phyloP scores from a whole-genome alignment of 1,140 invertebrate species.

The Vanessa atalanta region DNA sequence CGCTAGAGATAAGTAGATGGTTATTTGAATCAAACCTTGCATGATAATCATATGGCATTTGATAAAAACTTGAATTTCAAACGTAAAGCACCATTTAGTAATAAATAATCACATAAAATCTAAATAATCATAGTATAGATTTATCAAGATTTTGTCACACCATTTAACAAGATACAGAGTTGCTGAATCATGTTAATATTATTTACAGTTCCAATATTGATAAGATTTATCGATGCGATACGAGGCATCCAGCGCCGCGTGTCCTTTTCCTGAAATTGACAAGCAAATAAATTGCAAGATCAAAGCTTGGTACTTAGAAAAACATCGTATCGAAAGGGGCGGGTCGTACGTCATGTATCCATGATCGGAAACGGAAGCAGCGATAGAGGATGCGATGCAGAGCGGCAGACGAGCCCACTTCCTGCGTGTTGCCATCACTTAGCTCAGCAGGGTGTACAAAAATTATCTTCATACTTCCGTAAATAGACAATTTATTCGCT shows the following conservation, averaged over 20 bases:
- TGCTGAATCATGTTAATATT: slow-evolving; percentile 48
- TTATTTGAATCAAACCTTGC: too few species aligned
- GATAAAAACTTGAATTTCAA: too few species aligned
- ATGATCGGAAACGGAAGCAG: slow-evolving; percentile 72
- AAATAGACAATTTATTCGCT: slow-evolving; percentile 16
- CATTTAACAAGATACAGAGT: slow-evolving; percentile 29
- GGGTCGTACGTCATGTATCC: slow-evolving; percentile 53
- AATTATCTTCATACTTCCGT: slow-evolving; percentile 36
- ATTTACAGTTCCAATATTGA: slow-evolving; percentile 42
- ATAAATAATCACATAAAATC: neutral
- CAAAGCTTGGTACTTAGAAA: slow-evolving; percentile 63
- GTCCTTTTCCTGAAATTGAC: slow-evolving; percentile 76
- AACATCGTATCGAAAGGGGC: slow-evolving; percentile 61
- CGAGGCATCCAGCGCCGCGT: slow-evolving; percentile 57
- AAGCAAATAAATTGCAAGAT: slow-evolving; percentile 77
- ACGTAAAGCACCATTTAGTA: too few species aligned
- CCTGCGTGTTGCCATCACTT: slow-evolving; percentile 72
- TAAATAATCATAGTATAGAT: neutral
- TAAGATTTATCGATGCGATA: slow-evolving; percentile 47
- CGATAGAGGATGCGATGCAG: slow-evolving; percentile 70
- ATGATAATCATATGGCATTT: too few species aligned
- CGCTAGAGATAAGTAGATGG: too few species aligned
- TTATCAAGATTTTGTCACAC: slow-evolving; percentile 16
- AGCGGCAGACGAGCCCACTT: slow-evolving; percentile 68
- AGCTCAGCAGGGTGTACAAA: slow-evolving; percentile 66